Evolutionary conservation across 1,140 invertebrate genomes (phyloP).

Genomic region (Zaprionus ornatus): DNA sequence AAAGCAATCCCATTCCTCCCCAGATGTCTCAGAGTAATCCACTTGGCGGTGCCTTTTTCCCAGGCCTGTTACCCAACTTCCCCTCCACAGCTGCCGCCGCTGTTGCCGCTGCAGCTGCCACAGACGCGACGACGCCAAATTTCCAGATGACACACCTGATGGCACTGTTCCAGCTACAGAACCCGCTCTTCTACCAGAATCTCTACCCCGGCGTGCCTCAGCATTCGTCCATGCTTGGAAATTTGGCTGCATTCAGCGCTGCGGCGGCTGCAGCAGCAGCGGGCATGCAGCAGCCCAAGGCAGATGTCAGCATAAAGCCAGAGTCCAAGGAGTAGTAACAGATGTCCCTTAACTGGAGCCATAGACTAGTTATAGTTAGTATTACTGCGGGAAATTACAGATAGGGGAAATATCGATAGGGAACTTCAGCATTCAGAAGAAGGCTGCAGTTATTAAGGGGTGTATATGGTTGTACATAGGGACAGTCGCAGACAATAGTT

Average conservation of each 20-base stretch:
- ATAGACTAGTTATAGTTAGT: constrained; percentile 15
- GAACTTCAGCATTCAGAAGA: constrained; percentile 15
- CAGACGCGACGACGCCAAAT: constrained; percentile 62
- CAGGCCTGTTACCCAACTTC: constrained; percentile 59
- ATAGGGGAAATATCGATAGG: neutral
- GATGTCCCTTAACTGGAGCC: neutral
- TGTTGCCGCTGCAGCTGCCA: constrained; percentile 53
- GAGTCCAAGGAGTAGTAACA: constrained; percentile 71
- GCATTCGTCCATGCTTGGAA: constrained; percentile 57
- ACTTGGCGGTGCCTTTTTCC: constrained; percentile 36
- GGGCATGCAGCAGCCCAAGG: constrained; percentile 63
- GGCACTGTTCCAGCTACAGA: constrained; percentile 79
- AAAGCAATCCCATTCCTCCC: constrained; percentile 32
- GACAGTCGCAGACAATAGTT: neutral
- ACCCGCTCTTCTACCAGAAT: constrained; percentile 83
- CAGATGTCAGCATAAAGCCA: constrained; percentile 68
- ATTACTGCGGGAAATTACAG: neutral
- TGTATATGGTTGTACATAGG: neutral
- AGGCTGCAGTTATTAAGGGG: neutral
- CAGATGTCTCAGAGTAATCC: constrained; percentile 12
- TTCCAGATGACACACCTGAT: constrained; percentile 79
- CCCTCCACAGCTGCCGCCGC: constrained; percentile 45
- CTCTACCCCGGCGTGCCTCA: constrained; percentile 69
- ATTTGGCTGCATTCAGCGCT: constrained; percentile 68
- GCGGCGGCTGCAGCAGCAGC: constrained; percentile 70